Evolutionary conservation across 2,888 invertebrate genomes (phyloP).

Genomic region (Ectemnius cavifrons): DNA sequence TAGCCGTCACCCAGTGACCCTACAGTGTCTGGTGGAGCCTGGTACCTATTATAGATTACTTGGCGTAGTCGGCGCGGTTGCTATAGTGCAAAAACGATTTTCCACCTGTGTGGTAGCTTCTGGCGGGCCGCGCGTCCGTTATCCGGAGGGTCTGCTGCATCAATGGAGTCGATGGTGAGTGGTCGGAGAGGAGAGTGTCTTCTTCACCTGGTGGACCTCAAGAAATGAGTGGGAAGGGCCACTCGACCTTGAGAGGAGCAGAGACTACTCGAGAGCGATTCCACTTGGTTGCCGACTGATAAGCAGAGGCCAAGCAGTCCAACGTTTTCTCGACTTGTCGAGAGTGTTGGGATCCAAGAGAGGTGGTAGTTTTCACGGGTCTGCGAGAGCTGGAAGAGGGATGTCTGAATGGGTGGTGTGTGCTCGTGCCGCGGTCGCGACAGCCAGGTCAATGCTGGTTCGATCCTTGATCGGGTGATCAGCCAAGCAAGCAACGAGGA

Average conservation of each 20-base stretch:
- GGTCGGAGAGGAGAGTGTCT: conserved; percentile 36
- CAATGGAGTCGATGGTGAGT: conserved; percentile 47
- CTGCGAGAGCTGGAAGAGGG: conserved; percentile 31
- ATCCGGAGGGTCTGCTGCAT: conserved; percentile 31
- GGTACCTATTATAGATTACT: conserved; percentile 75
- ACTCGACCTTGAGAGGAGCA: conserved; percentile 41
- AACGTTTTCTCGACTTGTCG: too few relatives aligned
- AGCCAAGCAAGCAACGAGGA: conserved; percentile 92
- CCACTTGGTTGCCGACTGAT: conserved; percentile 41
- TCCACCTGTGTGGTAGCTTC: conserved; percentile 39
- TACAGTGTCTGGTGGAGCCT: conserved; percentile 69
- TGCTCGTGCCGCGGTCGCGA: conserved; percentile 75
- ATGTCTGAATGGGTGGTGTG: conserved; percentile 75
- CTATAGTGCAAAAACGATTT: conserved; percentile 57
- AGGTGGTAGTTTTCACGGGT: neutral
- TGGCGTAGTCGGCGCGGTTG: conserved; percentile 56
- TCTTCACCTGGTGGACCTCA: conserved; percentile 9
- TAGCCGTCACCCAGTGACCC: conserved; percentile 72
- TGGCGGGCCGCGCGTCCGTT: neutral
- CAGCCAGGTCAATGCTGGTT: conserved; percentile 81
- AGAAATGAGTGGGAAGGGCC: conserved; percentile 41
- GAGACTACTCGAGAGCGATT: conserved; percentile 32
- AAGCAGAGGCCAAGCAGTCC: conserved; percentile 1
- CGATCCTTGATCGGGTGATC: conserved; percentile 93
- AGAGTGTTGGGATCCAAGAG: neutral